Percentiles rank a stretch among this genome's conserved stretches.
Conservation (phyloP, 2,888 invertebrate genomes). For the Apamea crenata region DNA sequence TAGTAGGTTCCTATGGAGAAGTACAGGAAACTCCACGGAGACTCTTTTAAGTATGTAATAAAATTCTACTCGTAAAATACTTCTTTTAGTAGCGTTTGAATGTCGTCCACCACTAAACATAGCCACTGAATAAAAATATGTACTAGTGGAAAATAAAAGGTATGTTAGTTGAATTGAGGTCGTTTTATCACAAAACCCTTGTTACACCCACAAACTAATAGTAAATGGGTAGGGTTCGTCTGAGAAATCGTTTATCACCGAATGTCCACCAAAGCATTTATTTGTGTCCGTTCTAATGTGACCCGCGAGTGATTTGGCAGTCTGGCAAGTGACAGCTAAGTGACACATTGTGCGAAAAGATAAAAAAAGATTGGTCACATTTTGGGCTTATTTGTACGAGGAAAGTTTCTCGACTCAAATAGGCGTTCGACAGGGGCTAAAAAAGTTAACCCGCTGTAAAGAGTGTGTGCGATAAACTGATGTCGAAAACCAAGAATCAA, state of each 20-base stretch:
- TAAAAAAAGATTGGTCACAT: conserved; percentile 4
- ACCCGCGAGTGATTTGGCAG: conserved; percentile 14
- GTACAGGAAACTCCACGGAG: too few relatives aligned
- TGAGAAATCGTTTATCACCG: conserved; percentile 26
- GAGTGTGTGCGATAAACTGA: neutral
- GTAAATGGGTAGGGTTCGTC: neutral
- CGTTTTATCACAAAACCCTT: conserved; percentile 12
- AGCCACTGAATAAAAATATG: neutral
- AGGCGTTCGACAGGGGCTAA: neutral
- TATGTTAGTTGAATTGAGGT: neutral
- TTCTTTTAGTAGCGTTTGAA: neutral
- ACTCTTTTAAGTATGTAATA: too few relatives aligned
- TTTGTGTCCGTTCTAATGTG: conserved; percentile 16
- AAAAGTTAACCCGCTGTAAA: neutral
- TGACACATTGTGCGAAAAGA: conserved; percentile 2
- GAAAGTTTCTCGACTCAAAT: neutral
- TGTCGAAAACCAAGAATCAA: neutral
- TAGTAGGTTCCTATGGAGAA: too few relatives aligned
- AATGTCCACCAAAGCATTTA: conserved; percentile 20
- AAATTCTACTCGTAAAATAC: neutral
- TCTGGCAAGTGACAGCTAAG: conserved; percentile 10
- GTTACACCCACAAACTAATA: neutral
- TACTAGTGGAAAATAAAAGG: conserved; percentile 1
- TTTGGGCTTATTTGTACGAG: neutral
- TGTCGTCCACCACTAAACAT: neutral